phyloP scores from a whole-genome alignment of 1,140 invertebrate species.

The Drosophila bipectinata region DNA sequence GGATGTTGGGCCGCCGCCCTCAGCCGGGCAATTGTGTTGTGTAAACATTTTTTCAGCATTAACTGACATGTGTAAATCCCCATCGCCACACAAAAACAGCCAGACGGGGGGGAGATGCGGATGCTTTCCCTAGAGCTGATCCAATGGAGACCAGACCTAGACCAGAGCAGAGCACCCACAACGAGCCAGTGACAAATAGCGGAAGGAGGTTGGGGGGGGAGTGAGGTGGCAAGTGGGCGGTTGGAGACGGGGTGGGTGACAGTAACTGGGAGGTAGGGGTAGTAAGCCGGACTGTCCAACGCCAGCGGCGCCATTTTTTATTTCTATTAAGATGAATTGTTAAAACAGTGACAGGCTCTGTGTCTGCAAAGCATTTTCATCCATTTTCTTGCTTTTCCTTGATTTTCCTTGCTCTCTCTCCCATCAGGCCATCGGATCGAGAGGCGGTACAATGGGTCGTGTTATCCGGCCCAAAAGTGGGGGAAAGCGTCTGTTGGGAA shows the following conservation, averaged over 20 bases:
- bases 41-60: slow-evolving; percentile 81
- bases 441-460: slow-evolving; percentile 39
- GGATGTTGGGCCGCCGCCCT: background rate
- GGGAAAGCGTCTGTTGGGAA: background rate
- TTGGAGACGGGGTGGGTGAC: background rate
- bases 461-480: slow-evolving; percentile 25
- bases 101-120: slow-evolving; percentile 32
- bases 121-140: slow-evolving; percentile 44
- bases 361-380: slow-evolving; percentile 46
- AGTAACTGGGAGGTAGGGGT: background rate
- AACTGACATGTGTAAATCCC: slow-evolving; percentile 78
- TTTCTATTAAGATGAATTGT: slow-evolving; percentile 80
- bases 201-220: slow-evolving; percentile 2
- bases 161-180: slow-evolving; percentile 45
- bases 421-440: slow-evolving; percentile 18
- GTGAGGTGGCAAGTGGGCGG: background rate
- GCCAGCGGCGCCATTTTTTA: slow-evolving; percentile 74
- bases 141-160: slow-evolving; percentile 20
- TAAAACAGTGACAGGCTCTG: slow-evolving; percentile 72
- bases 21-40: slow-evolving; percentile 72
- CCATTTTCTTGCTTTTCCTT: slow-evolving; percentile 36
- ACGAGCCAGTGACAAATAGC: slow-evolving; percentile 73
- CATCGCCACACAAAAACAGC: slow-evolving; percentile 20
- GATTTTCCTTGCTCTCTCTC: background rate
- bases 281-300: slow-evolving; percentile 64